Base-by-base conservation (phyloP, 1,140 invertebrate genomes). In the Sycophaga agraensis region DNA sequence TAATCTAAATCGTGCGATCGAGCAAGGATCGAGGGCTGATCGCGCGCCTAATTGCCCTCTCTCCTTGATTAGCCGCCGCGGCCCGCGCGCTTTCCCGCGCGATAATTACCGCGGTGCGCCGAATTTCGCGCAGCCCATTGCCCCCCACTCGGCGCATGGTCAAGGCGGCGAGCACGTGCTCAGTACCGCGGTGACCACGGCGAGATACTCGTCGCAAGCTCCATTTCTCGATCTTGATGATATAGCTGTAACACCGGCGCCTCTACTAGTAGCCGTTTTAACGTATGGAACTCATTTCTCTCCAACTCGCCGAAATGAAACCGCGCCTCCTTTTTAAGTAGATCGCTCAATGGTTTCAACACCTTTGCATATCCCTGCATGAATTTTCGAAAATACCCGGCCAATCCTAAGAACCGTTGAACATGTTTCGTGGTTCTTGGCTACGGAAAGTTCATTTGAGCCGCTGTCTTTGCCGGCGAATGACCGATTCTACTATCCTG, bases 181-280 rank as follows among this genome's bases (percentile, higher is more conserved):
- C n/a, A n/a, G n/a, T n/a, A n/a, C n/a, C n/a, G n/a, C n/a, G n/a
- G n/a, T n/a, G n/a, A n/a, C n/a, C n/a, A n/a, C n/a, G n/a, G n/a
- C n/a, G n/a, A n/a, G n/a, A n/a, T n/a, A n/a, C n/a, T n/a, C n/a
- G n/a, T n/a, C n/a, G n/a, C n/a, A n/a, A n/a, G n/a, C n/a, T n/a
- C n/a, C n/a, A n/a, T n/a, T n/a, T 69, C 68, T 43, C 49, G 34
- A 3, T 46, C 26, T n/a, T 57, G 63, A 26, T 75, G 49, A 64
- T 69, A 78, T 26, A 81, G 72, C 26, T 62, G 68, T n/a, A 78
- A 51, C 11, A 80, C 71, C 11, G 76, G 73, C 45, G 73, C 64
- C 21, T 65, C 34, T 26, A 59, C 31, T 17, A 66, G 40, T 31
- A 50, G 37, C 19, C 16, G 22, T 49, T 69, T 67, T 21, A 68